phyloP scores from a whole-genome alignment of 1,140 invertebrate species.

The Drosophila fuyamai region DNA sequence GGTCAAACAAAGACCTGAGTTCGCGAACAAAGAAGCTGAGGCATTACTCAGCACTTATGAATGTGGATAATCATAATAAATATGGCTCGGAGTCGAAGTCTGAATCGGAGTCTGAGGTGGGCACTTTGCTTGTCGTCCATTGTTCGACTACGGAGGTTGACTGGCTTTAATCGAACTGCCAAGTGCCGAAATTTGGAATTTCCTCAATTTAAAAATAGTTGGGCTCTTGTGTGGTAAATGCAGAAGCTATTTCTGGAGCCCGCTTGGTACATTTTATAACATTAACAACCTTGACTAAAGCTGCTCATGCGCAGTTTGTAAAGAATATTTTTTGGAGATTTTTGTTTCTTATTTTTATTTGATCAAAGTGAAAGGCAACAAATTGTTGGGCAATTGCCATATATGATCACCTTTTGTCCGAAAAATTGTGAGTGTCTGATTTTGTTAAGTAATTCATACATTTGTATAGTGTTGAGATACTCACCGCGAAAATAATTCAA shows the following conservation, averaged over 20 bases:
- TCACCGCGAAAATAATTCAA: conserved; percentile 98
- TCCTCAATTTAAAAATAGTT: conserved; percentile 75
- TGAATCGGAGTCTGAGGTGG: neutral
- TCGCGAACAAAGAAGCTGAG: conserved; percentile 30
- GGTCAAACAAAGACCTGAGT: conserved; percentile 25
- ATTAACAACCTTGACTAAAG: conserved; percentile 78
- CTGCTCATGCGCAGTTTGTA: conserved; percentile 65
- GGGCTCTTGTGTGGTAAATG: conserved; percentile 42
- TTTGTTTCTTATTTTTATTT: conserved; percentile 37
- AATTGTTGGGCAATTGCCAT: conserved; percentile 68
- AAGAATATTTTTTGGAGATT: conserved; percentile 68
- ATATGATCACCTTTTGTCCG: conserved; percentile 58
- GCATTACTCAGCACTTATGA: conserved; percentile 52
- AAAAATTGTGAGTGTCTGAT: conserved; percentile 8
- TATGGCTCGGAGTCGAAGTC: conserved; percentile 22
- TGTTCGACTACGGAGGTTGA: conserved; percentile 11
- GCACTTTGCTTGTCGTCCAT: conserved; percentile 13
- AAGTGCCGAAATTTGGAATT: conserved; percentile 72
- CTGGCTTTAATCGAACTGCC: conserved; percentile 56
- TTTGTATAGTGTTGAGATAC: conserved; percentile 66
- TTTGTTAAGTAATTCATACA: conserved; percentile 45
- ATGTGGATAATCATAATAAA: conserved; percentile 45
- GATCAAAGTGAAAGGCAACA: conserved; percentile 72
- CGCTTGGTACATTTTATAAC: conserved; percentile 62
- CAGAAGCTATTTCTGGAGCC: conserved; percentile 61